A percentile compares a stretch with the other conserved stretches of the same genome.
Evolutionary conservation across 2,888 invertebrate species (phyloP).

Genomic region (Drosophila atripex): DNA sequence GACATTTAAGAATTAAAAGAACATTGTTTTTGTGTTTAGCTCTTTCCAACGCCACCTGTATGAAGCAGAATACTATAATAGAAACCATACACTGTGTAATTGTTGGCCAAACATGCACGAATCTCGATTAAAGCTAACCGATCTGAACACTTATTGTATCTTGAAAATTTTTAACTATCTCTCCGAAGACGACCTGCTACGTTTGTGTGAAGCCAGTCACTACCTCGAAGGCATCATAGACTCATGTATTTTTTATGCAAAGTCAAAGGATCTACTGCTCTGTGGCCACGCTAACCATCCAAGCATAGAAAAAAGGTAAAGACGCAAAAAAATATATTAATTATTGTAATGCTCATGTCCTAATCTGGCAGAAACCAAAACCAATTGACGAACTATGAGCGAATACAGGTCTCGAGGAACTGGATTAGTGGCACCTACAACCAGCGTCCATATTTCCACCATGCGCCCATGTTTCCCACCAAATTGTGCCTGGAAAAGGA

Average conservation of each 20-base stretch:
- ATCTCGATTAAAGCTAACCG: constrained; percentile 59
- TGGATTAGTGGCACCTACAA: constrained; percentile 86
- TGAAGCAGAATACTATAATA: background rate
- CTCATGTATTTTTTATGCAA: constrained; percentile 79
- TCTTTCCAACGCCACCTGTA: background rate
- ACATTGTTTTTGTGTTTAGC: background rate
- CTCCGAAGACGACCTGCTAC: constrained; percentile 84
- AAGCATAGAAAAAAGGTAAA: constrained; percentile 67
- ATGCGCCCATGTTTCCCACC: constrained; percentile 85
- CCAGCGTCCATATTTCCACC: constrained; percentile 84
- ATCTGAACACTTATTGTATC: constrained; percentile 83
- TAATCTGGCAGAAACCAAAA: constrained; percentile 68
- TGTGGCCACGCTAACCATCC: constrained; percentile 81
- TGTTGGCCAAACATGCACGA: constrained; percentile 4
- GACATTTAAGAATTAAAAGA: background rate
- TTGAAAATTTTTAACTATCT: constrained; percentile 85
- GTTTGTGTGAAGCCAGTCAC: constrained; percentile 84
- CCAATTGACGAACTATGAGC: constrained; percentile 80
- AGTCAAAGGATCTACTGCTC: constrained; percentile 79
- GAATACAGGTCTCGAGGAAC: constrained; percentile 84
- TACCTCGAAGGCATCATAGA: constrained; percentile 84
- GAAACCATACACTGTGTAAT: background rate
- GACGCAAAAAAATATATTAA: rapidly evolving
- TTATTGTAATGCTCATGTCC: background rate
- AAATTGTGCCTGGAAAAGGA: constrained; percentile 85